A percentile compares a stretch with the other conserved stretches of the same genome.
Conservation (phyloP, 2,113 vertebrate genomes). For the Chitala chitala region DNA sequence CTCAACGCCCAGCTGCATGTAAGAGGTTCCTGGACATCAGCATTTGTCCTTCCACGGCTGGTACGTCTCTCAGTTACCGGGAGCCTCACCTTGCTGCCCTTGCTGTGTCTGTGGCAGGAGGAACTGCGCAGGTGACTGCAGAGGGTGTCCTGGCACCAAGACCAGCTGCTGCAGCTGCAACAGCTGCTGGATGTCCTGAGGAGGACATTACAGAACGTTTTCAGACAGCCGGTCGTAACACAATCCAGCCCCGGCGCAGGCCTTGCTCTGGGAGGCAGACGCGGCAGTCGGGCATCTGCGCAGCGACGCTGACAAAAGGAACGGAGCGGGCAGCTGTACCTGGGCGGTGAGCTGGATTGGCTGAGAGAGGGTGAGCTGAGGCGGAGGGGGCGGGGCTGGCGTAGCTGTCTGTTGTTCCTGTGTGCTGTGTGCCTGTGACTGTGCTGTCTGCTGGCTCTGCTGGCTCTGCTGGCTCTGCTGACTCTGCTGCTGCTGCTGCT, state of each 20-base stretch:
- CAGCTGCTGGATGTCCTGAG: constrained; percentile 83
- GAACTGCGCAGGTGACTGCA: constrained; percentile 81
- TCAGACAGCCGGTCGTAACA: not conserved
- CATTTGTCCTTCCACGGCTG: too few relatives aligned
- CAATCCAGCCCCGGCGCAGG: not conserved
- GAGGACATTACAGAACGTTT: not conserved
- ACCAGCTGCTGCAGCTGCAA: constrained; percentile 87
- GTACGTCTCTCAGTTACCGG: not conserved
- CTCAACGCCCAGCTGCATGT: too few relatives aligned
- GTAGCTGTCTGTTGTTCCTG: constrained; percentile 62
- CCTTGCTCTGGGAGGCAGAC: constrained; percentile 1
- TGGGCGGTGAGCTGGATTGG: constrained; percentile 91
- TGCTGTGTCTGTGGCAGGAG: constrained; percentile 83
- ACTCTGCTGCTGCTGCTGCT: constrained; percentile 51
- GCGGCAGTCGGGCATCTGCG: constrained; percentile 19
- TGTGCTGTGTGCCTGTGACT: constrained; percentile 58
- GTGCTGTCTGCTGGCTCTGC: constrained; percentile 43
- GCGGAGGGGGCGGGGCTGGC: constrained; percentile 71
- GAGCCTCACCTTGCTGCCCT: constrained; percentile 78
- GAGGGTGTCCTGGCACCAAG: constrained; percentile 76
- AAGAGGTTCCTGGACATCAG: too few relatives aligned
- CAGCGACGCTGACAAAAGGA: constrained; percentile 14
- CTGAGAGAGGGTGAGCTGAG: constrained; percentile 82
- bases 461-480: constrained; percentile 60
- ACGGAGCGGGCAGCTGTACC: constrained; percentile 63